Percentiles rank a stretch among this genome's conserved stretches.
Conservation (phyloP, 2,888 invertebrate genomes). For the Euphydryas editha region DNA sequence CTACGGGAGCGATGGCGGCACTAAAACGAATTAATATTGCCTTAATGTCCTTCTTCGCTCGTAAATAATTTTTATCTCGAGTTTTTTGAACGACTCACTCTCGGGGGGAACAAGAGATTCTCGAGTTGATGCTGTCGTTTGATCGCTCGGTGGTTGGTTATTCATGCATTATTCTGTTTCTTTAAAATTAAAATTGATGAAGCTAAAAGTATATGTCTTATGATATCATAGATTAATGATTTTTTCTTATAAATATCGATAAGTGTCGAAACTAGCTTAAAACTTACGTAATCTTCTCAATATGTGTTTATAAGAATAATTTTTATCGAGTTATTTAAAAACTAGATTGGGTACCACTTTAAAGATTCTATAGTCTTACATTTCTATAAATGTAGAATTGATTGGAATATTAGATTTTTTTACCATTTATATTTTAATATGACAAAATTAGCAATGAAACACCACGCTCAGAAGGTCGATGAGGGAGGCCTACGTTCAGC, state of each 20-base stretch:
- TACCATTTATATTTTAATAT: too few species aligned
- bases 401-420: too few species aligned
- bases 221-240: too few species aligned
- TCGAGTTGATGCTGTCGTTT: slow-evolving; percentile 9
- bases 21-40: slow-evolving; percentile 40
- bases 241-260: too few species aligned
- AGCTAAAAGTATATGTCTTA: too few species aligned
- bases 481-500: too few species aligned
- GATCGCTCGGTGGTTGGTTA: not conserved
- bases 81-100: slow-evolving; percentile 50
- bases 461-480: too few species aligned
- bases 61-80: slow-evolving; percentile 73
- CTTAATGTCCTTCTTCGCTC: slow-evolving; percentile 52
- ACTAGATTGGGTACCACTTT: not conserved
- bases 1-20: slow-evolving; percentile 35
- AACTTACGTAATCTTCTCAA: not conserved
- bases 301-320: not conserved
- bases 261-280: not conserved
- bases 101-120: slow-evolving; percentile 46
- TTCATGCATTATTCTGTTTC: not conserved
- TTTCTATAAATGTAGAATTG: not conserved
- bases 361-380: too few species aligned
- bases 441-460: too few species aligned
- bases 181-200: not conserved
- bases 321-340: not conserved